Conservation (phyloP, 2,113 vertebrate genomes). For the Glaucidium brasilianum region DNA sequence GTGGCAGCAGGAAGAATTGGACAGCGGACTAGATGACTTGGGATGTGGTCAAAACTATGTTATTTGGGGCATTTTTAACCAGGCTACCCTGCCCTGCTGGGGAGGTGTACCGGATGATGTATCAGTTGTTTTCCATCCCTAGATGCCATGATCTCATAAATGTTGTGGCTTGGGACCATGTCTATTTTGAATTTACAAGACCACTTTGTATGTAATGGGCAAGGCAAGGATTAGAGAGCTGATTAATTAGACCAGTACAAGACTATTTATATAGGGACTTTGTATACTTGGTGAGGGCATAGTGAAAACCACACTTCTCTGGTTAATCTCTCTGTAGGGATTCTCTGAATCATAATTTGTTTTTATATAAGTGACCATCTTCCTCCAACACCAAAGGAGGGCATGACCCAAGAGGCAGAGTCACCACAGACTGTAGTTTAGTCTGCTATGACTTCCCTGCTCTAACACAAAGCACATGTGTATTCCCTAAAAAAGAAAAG, state of each 20-base stretch:
- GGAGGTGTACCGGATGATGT: not conserved
- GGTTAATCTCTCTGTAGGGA: conserved; percentile 15
- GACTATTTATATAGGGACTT: conserved; percentile 19
- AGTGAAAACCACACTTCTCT: conserved; percentile 26
- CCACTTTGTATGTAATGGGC: conserved; percentile 4
- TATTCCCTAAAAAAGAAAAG: conserved; percentile 47
- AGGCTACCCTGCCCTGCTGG: not conserved
- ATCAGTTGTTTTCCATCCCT: conserved; percentile 15
- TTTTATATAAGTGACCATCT: conserved; percentile 39
- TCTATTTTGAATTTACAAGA: conserved; percentile 45
- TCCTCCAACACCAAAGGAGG: conserved; percentile 21
- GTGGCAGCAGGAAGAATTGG: not conserved
- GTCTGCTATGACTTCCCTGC: not conserved
- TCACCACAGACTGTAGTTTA: conserved; percentile 16
- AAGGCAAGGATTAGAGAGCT: conserved; percentile 2
- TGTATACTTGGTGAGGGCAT: not conserved
- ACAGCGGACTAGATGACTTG: not conserved
- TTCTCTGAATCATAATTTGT: conserved; percentile 53
- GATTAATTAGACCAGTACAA: conserved; percentile 7
- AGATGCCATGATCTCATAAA: conserved; percentile 6
- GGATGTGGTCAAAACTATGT: conserved; percentile 15
- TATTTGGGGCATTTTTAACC: conserved; percentile 36
- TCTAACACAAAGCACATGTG: conserved; percentile 60
- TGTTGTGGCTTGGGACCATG: conserved; percentile 3
- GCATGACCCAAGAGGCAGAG: not conserved